phyloP scores from a whole-genome alignment of 1,140 invertebrate genomes.

The Drosophila nigrodunni region DNA sequence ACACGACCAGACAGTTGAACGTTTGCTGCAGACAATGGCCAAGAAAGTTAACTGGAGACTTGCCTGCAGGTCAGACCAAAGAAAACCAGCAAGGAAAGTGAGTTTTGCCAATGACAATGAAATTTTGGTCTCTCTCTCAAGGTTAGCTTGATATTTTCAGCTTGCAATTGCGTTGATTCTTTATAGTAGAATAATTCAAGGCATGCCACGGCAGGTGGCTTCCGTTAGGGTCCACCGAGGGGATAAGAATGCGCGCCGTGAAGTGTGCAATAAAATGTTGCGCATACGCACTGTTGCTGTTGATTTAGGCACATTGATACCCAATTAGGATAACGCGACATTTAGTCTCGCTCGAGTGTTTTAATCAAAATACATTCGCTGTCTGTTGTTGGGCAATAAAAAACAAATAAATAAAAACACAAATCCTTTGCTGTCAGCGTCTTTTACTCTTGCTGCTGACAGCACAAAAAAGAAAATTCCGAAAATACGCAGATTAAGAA shows the following conservation, averaged over 20 bases:
- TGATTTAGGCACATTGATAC: constrained; percentile 80
- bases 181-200: constrained; percentile 47
- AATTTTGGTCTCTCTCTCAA: constrained; percentile 55
- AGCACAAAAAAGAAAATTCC: constrained; percentile 42
- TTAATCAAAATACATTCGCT: constrained; percentile 69
- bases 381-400: constrained; percentile 60
- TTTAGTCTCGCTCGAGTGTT: constrained; percentile 65
- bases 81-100: background rate
- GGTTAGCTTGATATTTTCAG: constrained; percentile 45
- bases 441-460: background rate
- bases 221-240: constrained; percentile 33
- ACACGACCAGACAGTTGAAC: constrained; percentile 45
- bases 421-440: constrained; percentile 72
- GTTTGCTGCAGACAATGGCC: constrained; percentile 71
- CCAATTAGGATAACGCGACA: constrained; percentile 80
- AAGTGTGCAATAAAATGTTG: constrained; percentile 81
- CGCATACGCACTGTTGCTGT: constrained; percentile 60
- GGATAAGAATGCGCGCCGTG: constrained; percentile 43
- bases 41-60: constrained; percentile 72
- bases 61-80: constrained; percentile 17
- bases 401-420: constrained; percentile 72
- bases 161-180: constrained; percentile 38
- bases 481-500: constrained; percentile 55
- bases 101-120: constrained; percentile 67
- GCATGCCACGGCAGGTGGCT: constrained; percentile 32